A percentile compares a stretch with the other conserved stretches of the same genome.
Evolutionary conservation across 2,113 vertebrate species (phyloP).

Genomic region (Colossoma macropomum): DNA sequence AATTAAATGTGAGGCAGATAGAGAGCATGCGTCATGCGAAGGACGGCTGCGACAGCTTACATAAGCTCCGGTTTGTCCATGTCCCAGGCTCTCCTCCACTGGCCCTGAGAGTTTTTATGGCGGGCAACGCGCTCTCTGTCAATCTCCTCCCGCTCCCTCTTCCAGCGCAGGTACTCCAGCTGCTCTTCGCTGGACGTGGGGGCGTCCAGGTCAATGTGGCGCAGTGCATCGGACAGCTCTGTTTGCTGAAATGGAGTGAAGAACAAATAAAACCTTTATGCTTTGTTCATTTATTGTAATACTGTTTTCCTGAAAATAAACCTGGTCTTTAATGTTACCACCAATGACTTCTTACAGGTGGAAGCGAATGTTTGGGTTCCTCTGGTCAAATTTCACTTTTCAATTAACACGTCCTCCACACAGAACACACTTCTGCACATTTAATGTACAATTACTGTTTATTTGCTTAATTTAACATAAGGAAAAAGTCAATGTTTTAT

Average conservation of each 20-base stretch:
- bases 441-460: too few relatives aligned
- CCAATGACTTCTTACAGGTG: too few relatives aligned
- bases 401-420: too few relatives aligned
- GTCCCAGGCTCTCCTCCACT: slow-evolving; percentile 97
- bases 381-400: too few relatives aligned
- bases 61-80: slow-evolving; percentile 89
- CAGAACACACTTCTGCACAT: too few relatives aligned
- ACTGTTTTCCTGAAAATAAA: too few relatives aligned
- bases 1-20: neutral
- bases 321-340: too few relatives aligned
- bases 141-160: slow-evolving; percentile 90
- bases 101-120: slow-evolving; percentile 92
- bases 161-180: slow-evolving; percentile 89
- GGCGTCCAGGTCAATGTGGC: slow-evolving; percentile 71
- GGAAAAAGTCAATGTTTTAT: too few relatives aligned
- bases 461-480: too few relatives aligned
- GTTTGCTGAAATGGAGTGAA: neutral
- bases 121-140: slow-evolving; percentile 90
- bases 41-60: slow-evolving; percentile 78
- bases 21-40: slow-evolving; percentile 12
- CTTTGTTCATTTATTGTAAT: too few relatives aligned
- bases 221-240: slow-evolving; percentile 71
- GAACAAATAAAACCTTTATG: neutral
- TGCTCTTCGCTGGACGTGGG: slow-evolving; percentile 79
- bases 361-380: too few relatives aligned